Conservation (phyloP, 2,888 invertebrate species). For the Frankliniella fusca region DNA sequence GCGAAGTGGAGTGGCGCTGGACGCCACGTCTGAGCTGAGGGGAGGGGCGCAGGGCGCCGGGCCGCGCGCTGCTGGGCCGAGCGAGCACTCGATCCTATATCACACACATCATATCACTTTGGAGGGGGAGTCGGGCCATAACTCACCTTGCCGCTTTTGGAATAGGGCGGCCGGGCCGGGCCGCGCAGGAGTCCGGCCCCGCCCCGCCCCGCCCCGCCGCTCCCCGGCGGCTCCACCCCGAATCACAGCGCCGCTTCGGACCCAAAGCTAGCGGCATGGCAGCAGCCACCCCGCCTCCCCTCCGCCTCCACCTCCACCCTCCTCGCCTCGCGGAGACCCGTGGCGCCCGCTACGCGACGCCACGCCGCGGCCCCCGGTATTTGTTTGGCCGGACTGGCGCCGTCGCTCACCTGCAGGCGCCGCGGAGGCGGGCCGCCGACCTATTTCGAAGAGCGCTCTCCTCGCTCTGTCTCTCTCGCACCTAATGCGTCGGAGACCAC, state of each 20-base stretch:
- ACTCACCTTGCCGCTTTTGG: not conserved
- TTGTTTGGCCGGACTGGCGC: not conserved
- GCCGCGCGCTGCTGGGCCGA: not conserved
- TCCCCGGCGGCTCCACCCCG: not conserved
- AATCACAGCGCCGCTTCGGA: no score
- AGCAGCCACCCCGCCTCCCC: no score
- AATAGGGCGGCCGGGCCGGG: not conserved
- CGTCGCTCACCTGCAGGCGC: slow-evolving; percentile 18
- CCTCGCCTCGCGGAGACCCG: not conserved
- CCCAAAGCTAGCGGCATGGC: no score
- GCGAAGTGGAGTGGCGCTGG: not conserved
- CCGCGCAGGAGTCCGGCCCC: not conserved
- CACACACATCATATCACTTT: slow-evolving; percentile 10
- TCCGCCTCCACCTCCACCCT: not conserved
- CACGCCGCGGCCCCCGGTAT: not conserved
- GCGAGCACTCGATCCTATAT: slow-evolving; percentile 5
- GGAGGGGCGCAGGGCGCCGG: not conserved
- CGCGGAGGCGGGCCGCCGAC: not conserved
- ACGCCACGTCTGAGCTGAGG: not conserved
- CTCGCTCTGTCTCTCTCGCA: no score
- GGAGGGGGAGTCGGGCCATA: not conserved
- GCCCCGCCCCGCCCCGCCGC: not conserved
- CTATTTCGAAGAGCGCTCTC: no score
- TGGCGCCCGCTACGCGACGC: not conserved
- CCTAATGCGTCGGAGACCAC: no score